Percentiles rank a stretch among this genome's conserved stretches.
Conservation (phyloP, 2,113 vertebrate genomes). For the Pterocles orientalis region DNA sequence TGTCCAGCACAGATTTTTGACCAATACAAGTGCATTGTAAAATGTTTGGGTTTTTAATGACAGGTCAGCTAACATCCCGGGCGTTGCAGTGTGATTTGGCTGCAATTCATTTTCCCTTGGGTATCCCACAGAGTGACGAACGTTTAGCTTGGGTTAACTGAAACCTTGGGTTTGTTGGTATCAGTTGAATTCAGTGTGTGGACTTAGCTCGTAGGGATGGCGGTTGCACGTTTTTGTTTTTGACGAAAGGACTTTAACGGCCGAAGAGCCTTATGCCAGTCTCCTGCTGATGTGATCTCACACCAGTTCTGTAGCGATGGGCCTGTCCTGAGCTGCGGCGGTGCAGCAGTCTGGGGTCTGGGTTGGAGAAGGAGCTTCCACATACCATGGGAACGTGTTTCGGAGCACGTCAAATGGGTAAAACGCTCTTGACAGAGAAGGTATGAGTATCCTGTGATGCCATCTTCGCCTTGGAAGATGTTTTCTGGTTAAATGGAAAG, state of each 20-base stretch:
- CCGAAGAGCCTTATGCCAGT: neutral
- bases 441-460: neutral
- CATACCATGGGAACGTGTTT: neutral
- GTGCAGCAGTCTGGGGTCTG: neutral
- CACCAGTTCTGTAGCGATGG: neutral
- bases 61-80: neutral
- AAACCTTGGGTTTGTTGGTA: neutral
- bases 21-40: neutral
- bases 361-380: neutral
- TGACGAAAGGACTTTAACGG: neutral
- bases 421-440: neutral
- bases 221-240: rapidly evolving
- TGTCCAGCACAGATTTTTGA: neutral
- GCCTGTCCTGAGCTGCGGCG: rapidly evolving
- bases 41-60: neutral
- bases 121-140: neutral
- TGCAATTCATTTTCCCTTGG: neutral
- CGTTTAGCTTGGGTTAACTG: neutral
- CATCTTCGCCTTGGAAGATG: neutral
- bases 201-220: neutral
- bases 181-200: neutral
- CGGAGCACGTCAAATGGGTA: neutral
- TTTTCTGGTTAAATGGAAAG: neutral
- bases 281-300: neutral
- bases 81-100: neutral